Percentiles rank a stretch among this genome's conserved stretches.
Evolutionary conservation across 2,888 invertebrate species (phyloP).

Genomic region (Lepidonotus clava): DNA sequence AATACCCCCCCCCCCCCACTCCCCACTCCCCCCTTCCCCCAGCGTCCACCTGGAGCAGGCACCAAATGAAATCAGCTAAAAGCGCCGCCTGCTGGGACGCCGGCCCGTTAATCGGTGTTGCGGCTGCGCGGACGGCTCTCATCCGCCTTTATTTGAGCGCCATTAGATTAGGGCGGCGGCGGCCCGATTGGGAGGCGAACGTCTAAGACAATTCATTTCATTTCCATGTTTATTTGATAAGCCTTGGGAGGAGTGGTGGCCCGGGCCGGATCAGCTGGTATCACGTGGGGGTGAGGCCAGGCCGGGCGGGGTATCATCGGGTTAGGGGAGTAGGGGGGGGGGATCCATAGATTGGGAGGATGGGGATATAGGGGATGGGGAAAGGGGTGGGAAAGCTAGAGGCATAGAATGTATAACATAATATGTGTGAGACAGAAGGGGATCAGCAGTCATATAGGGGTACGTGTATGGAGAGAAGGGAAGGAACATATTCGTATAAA

Average conservation of each 20-base stretch:
- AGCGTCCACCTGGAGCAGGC: background rate
- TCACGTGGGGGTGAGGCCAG: background rate
- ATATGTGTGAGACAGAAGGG: too few relatives aligned
- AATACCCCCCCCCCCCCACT: background rate
- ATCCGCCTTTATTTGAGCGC: constrained; percentile 28
- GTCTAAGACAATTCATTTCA: constrained; percentile 45
- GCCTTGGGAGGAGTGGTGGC: background rate
- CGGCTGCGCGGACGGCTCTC: background rate
- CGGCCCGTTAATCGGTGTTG: background rate
- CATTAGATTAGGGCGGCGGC: constrained; percentile 9
- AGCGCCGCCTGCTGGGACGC: background rate
- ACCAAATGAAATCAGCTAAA: constrained; percentile 31
- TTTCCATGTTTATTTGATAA: constrained; percentile 44
- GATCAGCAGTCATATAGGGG: too few relatives aligned
- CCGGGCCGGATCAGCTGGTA: background rate
- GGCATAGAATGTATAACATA: too few relatives aligned
- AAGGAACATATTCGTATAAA: too few relatives aligned
- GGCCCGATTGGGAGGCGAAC: background rate
- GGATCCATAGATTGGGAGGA: too few relatives aligned
- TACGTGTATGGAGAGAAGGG: too few relatives aligned
- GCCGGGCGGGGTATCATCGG: background rate
- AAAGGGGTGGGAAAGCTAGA: too few relatives aligned
- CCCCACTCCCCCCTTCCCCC: background rate
- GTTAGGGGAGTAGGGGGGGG: too few relatives aligned
- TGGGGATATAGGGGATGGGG: too few relatives aligned